These are phyloP conservation scores for Pipistrellus nathusii DNA, from an alignment of 2,797 vertebrate genomes.

Conservation along the genomic window DNA sequence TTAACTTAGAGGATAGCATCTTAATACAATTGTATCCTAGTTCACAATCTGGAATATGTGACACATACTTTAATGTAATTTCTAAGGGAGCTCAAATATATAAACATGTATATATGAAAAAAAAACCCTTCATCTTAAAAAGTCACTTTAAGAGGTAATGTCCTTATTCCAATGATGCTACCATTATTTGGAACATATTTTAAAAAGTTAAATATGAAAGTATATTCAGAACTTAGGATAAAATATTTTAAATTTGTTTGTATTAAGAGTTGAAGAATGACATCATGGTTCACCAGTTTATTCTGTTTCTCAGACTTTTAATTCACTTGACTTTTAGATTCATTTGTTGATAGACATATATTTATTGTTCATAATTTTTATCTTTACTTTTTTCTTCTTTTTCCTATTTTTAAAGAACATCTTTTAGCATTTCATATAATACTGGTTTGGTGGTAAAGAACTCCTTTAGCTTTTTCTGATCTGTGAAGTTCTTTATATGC, in stretches of 20 bases:
- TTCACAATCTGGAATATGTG: not conserved
- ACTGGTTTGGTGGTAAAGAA: no score
- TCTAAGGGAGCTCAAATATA: not conserved
- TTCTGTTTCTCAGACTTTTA: no score
- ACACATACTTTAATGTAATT: not conserved
- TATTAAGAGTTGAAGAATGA: no score
- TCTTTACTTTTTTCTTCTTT: no score
- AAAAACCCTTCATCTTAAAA: slow-evolving; percentile 7
- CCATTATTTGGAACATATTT: not conserved
- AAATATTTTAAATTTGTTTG: not conserved
- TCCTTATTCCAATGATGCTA: not conserved
- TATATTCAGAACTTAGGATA: not conserved
- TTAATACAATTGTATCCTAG: not conserved
- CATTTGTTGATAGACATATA: no score
- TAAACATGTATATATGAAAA: not conserved
- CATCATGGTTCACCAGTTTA: no score
- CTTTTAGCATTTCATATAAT: no score
- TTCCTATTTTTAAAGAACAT: no score
- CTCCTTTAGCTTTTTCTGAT: no score
- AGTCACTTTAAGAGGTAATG: not conserved
- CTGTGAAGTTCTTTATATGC: no score
- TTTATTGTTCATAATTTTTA: no score
- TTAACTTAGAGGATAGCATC: not conserved
- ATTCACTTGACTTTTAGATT: no score
- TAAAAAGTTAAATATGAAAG: not conserved